phyloP scores from a whole-genome alignment of 2,888 invertebrate genomes.

The Agrochola lychnidis region DNA sequence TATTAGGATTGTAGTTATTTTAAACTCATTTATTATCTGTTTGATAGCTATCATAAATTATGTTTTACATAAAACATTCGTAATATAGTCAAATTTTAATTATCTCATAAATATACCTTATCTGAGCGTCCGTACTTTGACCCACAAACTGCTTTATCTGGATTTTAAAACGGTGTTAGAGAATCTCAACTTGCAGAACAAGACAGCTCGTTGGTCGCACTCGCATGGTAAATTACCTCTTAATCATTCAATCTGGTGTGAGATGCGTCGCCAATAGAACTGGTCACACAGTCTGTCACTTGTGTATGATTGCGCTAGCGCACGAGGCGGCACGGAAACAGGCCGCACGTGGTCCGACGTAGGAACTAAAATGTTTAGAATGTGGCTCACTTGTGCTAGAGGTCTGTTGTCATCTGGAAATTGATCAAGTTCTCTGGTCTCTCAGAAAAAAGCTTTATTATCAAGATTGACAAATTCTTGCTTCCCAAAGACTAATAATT shows the following conservation, averaged over 20 bases:
- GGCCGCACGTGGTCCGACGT: constrained; percentile 45
- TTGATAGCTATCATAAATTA: constrained; percentile 5
- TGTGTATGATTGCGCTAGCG: constrained; percentile 58
- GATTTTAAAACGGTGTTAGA: constrained; percentile 21
- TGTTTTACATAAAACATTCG: not conserved
- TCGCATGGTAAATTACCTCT: constrained; percentile 55
- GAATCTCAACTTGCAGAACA: constrained; percentile 35
- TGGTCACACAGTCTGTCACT: constrained; percentile 55
- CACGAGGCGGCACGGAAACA: constrained; percentile 50
- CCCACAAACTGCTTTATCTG: constrained; percentile 13
- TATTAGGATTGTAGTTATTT: constrained; percentile 9
- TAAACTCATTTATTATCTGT: constrained; percentile 19
- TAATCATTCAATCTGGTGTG: constrained; percentile 65
- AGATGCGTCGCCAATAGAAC: constrained; percentile 54
- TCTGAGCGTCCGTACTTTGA: constrained; percentile 21
- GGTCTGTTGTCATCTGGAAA: not conserved
- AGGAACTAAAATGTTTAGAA: constrained; percentile 18
- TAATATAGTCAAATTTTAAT: constrained; percentile 19
- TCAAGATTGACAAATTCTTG: not conserved
- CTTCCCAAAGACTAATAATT: not conserved
- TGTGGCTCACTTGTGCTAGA: constrained; percentile 5
- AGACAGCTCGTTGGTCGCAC: constrained; percentile 30
- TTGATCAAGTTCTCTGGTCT: not conserved
- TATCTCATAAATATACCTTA: constrained; percentile 28
- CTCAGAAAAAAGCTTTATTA: not conserved